A percentile compares a stretch with the other conserved stretches of the same genome.
These are phyloP conservation scores for Papio anubis DNA, from an alignment of 2,113 vertebrate species.

Conservation along the genomic window DNA sequence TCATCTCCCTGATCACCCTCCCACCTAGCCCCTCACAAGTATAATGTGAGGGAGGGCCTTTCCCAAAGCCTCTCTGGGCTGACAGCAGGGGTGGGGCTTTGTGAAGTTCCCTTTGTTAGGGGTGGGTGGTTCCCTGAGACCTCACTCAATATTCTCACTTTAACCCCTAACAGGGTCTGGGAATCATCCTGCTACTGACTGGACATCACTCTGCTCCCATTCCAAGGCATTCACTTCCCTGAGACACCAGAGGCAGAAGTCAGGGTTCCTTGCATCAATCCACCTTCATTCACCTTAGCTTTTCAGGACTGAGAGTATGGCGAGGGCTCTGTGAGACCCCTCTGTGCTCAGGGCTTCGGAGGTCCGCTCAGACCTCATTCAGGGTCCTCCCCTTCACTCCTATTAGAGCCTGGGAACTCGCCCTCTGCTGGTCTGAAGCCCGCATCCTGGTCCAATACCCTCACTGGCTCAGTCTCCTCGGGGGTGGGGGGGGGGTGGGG, in stretches of 20 bases:
- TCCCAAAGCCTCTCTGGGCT: background rate
- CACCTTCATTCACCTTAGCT: background rate
- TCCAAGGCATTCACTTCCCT: background rate
- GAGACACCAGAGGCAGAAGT: background rate
- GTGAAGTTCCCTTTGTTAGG: background rate
- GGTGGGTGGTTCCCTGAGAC: background rate
- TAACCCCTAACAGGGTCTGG: background rate
- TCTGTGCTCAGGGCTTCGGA: fast-evolving
- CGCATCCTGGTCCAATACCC: background rate
- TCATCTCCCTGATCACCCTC: background rate
- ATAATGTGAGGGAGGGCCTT: background rate
- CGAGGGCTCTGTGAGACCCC: background rate
- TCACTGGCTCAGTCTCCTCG: background rate
- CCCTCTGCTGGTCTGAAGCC: background rate
- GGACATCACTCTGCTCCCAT: background rate
- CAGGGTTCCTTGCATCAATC: background rate
- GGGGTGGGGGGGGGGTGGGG: too few species aligned
- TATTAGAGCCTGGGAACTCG: fast-evolving
- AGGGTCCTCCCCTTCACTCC: background rate
- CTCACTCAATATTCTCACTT: background rate
- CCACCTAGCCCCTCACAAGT: background rate
- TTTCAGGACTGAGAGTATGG: background rate
- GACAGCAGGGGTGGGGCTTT: background rate
- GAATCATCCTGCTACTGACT: background rate
- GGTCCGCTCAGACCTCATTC: background rate